Conservation (phyloP, 2,888 invertebrate species). For the Limnephilus auricula region DNA sequence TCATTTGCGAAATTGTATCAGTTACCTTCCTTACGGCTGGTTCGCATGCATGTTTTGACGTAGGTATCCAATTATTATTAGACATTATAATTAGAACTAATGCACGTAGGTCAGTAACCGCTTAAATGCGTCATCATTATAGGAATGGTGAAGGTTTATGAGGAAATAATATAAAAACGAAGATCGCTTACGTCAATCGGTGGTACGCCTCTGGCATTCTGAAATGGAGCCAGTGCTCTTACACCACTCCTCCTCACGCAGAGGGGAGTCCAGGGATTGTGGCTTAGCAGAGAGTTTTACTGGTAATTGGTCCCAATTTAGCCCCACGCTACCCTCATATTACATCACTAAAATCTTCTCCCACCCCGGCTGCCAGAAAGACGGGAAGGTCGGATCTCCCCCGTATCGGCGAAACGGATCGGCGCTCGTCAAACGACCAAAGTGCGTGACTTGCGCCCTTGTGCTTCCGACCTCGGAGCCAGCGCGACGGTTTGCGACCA, state of each 20-base stretch:
- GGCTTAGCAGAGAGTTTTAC: conserved; percentile 67
- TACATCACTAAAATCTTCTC: conserved; percentile 65
- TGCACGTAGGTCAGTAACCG: not conserved
- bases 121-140: not conserved
- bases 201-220: conserved; percentile 55
- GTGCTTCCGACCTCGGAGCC: conserved; percentile 1
- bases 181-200: conserved; percentile 50
- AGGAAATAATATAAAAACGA: conserved; percentile 50
- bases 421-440: conserved; percentile 35
- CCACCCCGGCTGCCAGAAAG: conserved; percentile 48
- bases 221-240: conserved; percentile 58
- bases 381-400: conserved; percentile 41
- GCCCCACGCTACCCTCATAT: conserved; percentile 66
- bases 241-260: conserved; percentile 5
- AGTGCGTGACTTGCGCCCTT: conserved; percentile 33
- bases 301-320: conserved; percentile 67
- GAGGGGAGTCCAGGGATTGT: conserved; percentile 62
- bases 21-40: not conserved
- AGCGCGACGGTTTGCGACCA: conserved; percentile 43
- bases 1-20: not conserved
- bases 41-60: not conserved
- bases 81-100: not conserved
- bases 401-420: conserved; percentile 28
- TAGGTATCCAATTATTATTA: not conserved
- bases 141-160: conserved; percentile 14